Percentiles rank a stretch among this genome's conserved stretches.
phyloP scores from a whole-genome alignment of 2,113 vertebrate genomes.

The Grammomys surdaster region DNA sequence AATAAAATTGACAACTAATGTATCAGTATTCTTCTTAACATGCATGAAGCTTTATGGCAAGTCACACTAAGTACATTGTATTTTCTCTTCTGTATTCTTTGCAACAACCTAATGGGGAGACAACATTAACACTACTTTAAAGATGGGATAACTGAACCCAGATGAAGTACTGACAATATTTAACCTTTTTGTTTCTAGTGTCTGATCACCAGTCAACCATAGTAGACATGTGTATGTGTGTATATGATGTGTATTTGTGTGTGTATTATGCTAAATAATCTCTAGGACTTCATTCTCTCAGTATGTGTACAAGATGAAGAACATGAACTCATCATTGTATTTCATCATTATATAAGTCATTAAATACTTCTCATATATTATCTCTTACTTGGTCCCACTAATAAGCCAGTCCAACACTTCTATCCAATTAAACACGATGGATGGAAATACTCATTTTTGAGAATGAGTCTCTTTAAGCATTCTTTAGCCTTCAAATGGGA shows the following conservation, averaged over 20 bases:
- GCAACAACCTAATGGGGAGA: neutral
- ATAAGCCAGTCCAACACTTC: neutral
- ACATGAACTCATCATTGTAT: neutral
- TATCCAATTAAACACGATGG: neutral
- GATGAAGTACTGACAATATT: neutral
- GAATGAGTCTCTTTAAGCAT: neutral
- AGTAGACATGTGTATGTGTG: neutral
- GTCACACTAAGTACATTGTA: neutral
- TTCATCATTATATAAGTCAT: neutral
- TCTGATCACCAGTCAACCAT: neutral
- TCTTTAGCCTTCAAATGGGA: neutral
- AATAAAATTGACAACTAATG: constrained; percentile 14
- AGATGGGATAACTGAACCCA: neutral
- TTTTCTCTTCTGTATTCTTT: constrained; percentile 44
- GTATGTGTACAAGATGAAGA: neutral
- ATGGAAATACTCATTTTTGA: neutral
- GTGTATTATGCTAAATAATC: neutral
- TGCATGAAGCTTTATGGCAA: neutral
- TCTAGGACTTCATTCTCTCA: neutral
- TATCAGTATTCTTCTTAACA: neutral
- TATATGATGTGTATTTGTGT: neutral
- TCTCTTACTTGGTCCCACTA: neutral
- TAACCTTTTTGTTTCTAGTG: neutral
- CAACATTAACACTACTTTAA: neutral
- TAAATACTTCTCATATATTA: neutral